A percentile compares a stretch with the other conserved stretches of the same genome.
phyloP scores from a whole-genome alignment of 1,140 invertebrate genomes.

The Galleria mellonella region DNA sequence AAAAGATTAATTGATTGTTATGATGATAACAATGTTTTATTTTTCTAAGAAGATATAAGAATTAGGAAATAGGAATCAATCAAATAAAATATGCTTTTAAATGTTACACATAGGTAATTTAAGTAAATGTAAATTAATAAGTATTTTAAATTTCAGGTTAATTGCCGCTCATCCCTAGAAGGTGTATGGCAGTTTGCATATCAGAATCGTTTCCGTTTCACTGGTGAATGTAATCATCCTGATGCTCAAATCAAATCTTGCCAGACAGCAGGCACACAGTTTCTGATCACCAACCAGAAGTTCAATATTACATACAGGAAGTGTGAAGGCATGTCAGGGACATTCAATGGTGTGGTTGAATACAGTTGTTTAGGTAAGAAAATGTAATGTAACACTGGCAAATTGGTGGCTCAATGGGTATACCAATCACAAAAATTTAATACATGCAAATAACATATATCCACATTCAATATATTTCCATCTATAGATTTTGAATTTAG shows the following conservation, averaged over 20 bases:
- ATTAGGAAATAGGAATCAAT: too few relatives aligned
- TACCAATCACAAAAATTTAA: too few relatives aligned
- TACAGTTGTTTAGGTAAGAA: conserved; percentile 88
- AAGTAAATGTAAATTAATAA: conserved; percentile 2
- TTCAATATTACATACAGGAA: conserved; percentile 96
- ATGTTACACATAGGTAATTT: too few relatives aligned
- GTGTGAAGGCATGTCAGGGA: conserved; percentile 87
- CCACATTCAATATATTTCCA: too few relatives aligned
- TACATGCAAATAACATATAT: too few relatives aligned
- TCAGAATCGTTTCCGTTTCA: conserved; percentile 92
- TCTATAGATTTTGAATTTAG: too few relatives aligned
- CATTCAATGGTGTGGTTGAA: conserved; percentile 93
- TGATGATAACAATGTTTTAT: too few relatives aligned
- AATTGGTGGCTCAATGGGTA: too few relatives aligned
- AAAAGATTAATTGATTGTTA: too few relatives aligned
- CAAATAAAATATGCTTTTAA: too few relatives aligned
- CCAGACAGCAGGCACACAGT: conserved; percentile 96
- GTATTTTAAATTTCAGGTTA: conserved; percentile 74
- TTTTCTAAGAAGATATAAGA: too few relatives aligned
- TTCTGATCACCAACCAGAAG: conserved; percentile 97
- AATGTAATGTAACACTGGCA: too few relatives aligned
- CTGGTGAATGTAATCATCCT: conserved; percentile 90
- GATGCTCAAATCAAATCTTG: conserved; percentile 94
- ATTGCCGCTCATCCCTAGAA: conserved; percentile 93
- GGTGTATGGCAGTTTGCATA: conserved; percentile 97